Evolutionary conservation across 1,140 invertebrate species (phyloP).

Genomic region (Muscidifurax raptorellus): DNA sequence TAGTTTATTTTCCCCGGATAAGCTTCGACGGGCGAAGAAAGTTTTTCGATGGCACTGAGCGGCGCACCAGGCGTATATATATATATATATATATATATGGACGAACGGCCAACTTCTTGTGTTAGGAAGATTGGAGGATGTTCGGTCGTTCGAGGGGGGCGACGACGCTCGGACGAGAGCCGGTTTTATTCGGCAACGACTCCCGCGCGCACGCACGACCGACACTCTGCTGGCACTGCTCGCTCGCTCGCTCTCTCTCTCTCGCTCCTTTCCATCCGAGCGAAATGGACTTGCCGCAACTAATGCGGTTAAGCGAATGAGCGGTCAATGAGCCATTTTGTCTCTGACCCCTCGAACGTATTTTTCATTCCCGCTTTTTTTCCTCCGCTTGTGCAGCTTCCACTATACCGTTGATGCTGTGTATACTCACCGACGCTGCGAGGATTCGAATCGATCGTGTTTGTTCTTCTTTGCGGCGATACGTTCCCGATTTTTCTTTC

Average conservation of each 20-base stretch:
- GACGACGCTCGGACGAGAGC: too few relatives aligned
- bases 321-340: background rate
- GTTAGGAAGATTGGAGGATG: slow-evolving; percentile 1
- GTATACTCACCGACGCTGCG: too few relatives aligned
- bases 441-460: background rate
- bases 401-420: too few relatives aligned
- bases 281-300: background rate
- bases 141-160: background rate
- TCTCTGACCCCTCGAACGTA: background rate
- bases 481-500: background rate
- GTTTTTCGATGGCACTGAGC: background rate
- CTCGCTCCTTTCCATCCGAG: background rate
- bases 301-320: background rate
- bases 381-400: background rate
- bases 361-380: background rate
- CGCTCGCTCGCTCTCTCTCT: background rate
- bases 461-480: background rate
- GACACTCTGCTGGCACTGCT: too few relatives aligned
- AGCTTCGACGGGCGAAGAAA: background rate
- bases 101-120: background rate
- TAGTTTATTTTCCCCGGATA: background rate
- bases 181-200: background rate
- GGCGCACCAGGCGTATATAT: background rate
- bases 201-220: too few relatives aligned
- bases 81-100: background rate